Conservation (phyloP, 2,888 invertebrate genomes). For the Oscheius sp. region DNA sequence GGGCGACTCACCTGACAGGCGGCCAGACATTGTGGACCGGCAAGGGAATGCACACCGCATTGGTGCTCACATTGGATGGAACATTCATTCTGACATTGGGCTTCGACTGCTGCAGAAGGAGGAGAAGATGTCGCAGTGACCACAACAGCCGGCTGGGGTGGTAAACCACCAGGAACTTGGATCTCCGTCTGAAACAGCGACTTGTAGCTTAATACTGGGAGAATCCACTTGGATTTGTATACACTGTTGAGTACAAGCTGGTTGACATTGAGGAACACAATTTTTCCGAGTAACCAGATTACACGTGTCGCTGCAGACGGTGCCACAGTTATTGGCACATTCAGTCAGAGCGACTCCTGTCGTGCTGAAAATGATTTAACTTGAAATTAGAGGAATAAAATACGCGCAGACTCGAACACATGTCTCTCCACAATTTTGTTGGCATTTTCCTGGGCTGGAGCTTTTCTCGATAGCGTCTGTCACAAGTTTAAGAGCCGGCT, state of each 20-base stretch:
- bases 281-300: constrained; percentile 40
- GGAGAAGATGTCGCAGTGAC: background rate
- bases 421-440: constrained; percentile 36
- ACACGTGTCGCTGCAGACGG: constrained; percentile 55
- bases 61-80: constrained; percentile 55
- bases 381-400: background rate
- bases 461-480: constrained; percentile 29
- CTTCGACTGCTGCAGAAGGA: constrained; percentile 34
- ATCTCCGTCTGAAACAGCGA: constrained; percentile 4
- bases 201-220: background rate
- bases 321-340: constrained; percentile 49
- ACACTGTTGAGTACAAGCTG: constrained; percentile 48
- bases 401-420: constrained; percentile 35
- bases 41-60: constrained; percentile 37
- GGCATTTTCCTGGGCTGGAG: constrained; percentile 24
- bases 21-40: constrained; percentile 47
- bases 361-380: constrained; percentile 26
- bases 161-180: constrained; percentile 1
- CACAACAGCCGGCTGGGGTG: constrained; percentile 16
- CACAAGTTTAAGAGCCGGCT: constrained; percentile 34
- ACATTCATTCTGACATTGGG: constrained; percentile 49
- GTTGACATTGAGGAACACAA: constrained; percentile 51
- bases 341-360: constrained; percentile 46
- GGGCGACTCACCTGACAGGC: constrained; percentile 40
- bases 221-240: constrained; percentile 45